phyloP scores from a whole-genome alignment of 2,888 invertebrate genomes.

The Labia minor region DNA sequence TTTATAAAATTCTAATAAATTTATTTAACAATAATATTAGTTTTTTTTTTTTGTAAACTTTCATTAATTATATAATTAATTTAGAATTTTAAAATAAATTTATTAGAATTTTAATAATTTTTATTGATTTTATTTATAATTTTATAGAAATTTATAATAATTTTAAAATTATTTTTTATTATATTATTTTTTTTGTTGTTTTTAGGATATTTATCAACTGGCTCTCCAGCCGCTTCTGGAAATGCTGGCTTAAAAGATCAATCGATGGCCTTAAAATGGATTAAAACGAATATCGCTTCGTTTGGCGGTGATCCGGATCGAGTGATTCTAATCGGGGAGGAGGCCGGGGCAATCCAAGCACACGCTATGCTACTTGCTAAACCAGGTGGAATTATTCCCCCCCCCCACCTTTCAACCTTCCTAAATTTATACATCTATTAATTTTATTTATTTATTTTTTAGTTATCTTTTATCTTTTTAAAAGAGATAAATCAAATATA shows the following conservation, averaged over 20 bases:
- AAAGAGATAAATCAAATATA: no score
- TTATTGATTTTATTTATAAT: no score
- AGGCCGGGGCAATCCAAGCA: slow-evolving; percentile 25
- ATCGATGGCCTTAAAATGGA: slow-evolving; percentile 24
- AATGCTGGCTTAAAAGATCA: slow-evolving; percentile 26
- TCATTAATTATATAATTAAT: neutral
- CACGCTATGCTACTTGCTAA: slow-evolving; percentile 18
- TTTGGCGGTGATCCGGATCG: slow-evolving; percentile 25
- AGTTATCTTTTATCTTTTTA: no score
- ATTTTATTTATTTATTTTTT: no score
- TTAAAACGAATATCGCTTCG: slow-evolving; percentile 22
- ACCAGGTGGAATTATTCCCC: neutral
- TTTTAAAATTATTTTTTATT: no score
- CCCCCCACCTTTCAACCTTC: no score
- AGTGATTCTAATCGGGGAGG: slow-evolving; percentile 24
- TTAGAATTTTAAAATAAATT: no score
- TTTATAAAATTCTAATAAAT: neutral
- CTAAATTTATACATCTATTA: no score
- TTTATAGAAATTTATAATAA: no score
- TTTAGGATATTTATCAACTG: slow-evolving; percentile 24
- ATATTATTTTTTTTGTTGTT: no score
- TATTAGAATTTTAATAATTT: no score
- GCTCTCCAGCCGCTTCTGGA: slow-evolving; percentile 22
- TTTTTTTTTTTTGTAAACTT: neutral
- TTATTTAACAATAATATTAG: neutral